Percentiles rank a stretch among this genome's conserved stretches.
Conservation (phyloP, 2,888 invertebrate genomes). For the Ethmia dodecea region DNA sequence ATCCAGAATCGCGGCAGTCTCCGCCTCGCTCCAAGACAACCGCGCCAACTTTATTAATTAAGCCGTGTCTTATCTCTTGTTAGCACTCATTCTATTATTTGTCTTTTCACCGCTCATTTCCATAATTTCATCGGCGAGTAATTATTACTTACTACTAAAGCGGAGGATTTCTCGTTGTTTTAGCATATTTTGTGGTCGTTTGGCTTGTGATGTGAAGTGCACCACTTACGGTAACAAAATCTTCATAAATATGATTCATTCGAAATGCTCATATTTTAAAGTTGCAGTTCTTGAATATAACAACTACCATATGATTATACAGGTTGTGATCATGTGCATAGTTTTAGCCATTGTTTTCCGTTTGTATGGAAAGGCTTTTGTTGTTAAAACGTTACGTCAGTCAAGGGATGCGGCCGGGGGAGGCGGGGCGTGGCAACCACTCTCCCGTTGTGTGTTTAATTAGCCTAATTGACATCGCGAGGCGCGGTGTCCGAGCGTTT, state of each 20-base stretch:
- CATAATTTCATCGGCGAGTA: slow-evolving; percentile 74
- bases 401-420: slow-evolving; percentile 44
- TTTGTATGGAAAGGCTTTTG: slow-evolving; percentile 53
- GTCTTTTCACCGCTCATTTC: slow-evolving; percentile 77
- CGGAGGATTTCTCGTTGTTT: slow-evolving; percentile 62
- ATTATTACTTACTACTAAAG: slow-evolving; percentile 72
- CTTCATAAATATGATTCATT: slow-evolving; percentile 27
- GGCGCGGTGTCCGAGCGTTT: slow-evolving; percentile 74
- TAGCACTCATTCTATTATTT: slow-evolving; percentile 78
- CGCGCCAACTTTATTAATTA: slow-evolving; percentile 77
- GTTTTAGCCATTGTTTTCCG: slow-evolving; percentile 44
- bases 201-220: slow-evolving; percentile 55
- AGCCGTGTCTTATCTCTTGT: slow-evolving; percentile 78
- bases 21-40: slow-evolving; percentile 60
- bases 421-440: slow-evolving; percentile 32
- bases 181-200: slow-evolving; percentile 67
- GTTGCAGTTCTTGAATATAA: too few relatives aligned
- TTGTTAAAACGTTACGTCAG: slow-evolving; percentile 63
- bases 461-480: slow-evolving; percentile 76
- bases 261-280: slow-evolving; percentile 4
- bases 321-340: slow-evolving; percentile 25
- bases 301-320: too few relatives aligned
- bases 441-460: slow-evolving; percentile 71
- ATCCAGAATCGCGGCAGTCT: slow-evolving; percentile 60
- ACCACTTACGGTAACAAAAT: slow-evolving; percentile 35